These are phyloP conservation scores for Lithobates pipiens DNA, from an alignment of 2,797 vertebrate genomes.

Conservation along the genomic window DNA sequence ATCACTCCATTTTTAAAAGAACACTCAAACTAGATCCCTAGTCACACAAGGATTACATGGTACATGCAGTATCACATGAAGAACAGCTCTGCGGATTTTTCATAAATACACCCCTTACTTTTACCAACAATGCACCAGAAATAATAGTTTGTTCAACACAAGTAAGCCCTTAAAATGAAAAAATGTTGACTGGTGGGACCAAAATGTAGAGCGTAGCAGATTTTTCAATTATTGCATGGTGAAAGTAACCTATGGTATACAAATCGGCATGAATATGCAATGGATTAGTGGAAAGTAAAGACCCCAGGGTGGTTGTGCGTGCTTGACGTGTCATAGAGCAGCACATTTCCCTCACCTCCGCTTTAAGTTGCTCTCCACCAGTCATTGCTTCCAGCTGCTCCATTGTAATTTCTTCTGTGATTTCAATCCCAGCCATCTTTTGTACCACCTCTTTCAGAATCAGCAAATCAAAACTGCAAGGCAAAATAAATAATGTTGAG, in stretches of 20 bases:
- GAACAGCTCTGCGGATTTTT: no score
- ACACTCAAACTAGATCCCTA: no score
- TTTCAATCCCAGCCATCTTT: slow-evolving; percentile 99
- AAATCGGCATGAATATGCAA: background rate
- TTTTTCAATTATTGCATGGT: background rate
- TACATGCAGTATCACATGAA: no score
- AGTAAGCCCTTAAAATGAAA: no score
- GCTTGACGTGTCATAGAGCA: background rate
- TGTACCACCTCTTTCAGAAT: slow-evolving; percentile 99
- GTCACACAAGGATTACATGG: no score
- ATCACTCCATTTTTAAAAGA: no score
- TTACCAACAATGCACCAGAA: no score
- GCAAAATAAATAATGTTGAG: slow-evolving; percentile 39
- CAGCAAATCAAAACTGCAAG: slow-evolving; percentile 92
- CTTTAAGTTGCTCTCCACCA: slow-evolving; percentile 97
- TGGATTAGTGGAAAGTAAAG: background rate
- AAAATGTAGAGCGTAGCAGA: no score
- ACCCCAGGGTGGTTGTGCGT: background rate
- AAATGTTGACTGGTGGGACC: no score
- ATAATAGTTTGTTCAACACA: no score
- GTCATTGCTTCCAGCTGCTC: slow-evolving; percentile 99
- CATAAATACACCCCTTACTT: no score
- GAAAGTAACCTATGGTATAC: background rate
- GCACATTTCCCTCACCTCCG: slow-evolving; percentile 81
- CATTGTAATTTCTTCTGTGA: slow-evolving; percentile 97